A percentile compares a stretch with the other conserved stretches of the same genome.
These are phyloP conservation scores for Eledona agricola DNA, from an alignment of 2,888 invertebrate species.

Conservation along the genomic window DNA sequence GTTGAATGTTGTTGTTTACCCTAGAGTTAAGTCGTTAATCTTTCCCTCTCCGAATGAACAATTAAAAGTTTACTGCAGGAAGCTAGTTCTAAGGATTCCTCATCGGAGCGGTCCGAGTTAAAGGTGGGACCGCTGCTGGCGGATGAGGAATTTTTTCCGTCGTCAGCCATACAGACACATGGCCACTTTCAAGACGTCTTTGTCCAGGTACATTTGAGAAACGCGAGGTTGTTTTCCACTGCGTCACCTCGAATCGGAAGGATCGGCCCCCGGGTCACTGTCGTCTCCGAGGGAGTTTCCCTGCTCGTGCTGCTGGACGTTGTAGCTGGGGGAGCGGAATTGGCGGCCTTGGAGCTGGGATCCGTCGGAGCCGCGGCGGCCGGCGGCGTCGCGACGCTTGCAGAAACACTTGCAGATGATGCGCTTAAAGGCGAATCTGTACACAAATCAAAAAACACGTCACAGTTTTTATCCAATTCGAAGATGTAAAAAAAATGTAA, in stretches of 20 bases:
- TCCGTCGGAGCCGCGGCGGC: conserved; percentile 68
- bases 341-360: conserved; percentile 65
- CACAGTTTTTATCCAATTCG: no score
- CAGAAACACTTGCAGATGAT: conserved; percentile 89
- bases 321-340: conserved; percentile 67
- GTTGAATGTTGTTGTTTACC: conserved; percentile 11
- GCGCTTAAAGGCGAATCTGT: conserved; percentile 84
- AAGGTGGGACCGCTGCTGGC: neutral
- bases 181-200: conserved; percentile 57
- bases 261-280: conserved; percentile 65
- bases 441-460: neutral
- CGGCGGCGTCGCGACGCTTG: conserved; percentile 62
- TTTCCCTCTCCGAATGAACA: conserved; percentile 54
- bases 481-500: no score
- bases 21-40: conserved; percentile 54
- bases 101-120: no score
- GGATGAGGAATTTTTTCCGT: conserved; percentile 26
- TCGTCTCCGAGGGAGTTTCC: conserved; percentile 68
- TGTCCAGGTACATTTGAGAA: conserved; percentile 54
- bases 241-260: conserved; percentile 68
- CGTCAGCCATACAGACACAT: conserved; percentile 60
- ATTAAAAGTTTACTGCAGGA: conserved; percentile 31
- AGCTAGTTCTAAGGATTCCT: conserved; percentile 8
- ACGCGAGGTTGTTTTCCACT: conserved; percentile 49
- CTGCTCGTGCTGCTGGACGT: conserved; percentile 65